A percentile compares a stretch with the other conserved stretches of the same genome.
Conservation (phyloP, 64 coral and sea anemone species). For the Orbicella faveolata region DNA sequence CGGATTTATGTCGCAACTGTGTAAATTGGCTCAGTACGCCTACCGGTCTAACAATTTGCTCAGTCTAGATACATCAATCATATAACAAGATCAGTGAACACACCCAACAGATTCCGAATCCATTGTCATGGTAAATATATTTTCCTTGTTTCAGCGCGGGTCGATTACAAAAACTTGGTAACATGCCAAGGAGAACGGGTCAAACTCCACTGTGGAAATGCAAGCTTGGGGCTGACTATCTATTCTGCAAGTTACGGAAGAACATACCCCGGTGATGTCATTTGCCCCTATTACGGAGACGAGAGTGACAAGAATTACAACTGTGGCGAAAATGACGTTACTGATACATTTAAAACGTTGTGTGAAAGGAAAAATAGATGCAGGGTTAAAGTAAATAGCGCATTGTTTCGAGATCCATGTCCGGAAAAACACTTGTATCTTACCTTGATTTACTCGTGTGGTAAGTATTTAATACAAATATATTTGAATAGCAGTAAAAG, state of each 20-base stretch:
- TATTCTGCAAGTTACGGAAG: conserved; percentile 26
- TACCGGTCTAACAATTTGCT: too few relatives aligned
- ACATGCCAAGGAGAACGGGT: conserved; percentile 27
- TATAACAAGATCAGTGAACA: too few relatives aligned
- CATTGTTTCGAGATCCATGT: conserved; percentile 33
- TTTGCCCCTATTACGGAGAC: conserved; percentile 33
- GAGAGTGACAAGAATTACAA: conserved; percentile 37
- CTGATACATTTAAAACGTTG: background rate
- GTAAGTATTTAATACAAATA: conserved; percentile 17
- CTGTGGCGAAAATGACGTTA: conserved; percentile 49
- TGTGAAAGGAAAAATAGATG: conserved; percentile 45
- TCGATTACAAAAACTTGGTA: background rate
- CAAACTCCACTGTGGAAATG: conserved; percentile 1
- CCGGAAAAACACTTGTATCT: conserved; percentile 5
- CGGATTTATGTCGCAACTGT: too few relatives aligned
- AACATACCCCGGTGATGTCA: conserved; percentile 28
- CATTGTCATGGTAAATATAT: background rate
- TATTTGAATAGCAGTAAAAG: background rate
- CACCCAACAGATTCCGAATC: too few relatives aligned
- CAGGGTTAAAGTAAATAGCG: background rate
- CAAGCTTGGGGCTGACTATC: conserved; percentile 22
- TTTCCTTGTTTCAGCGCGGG: background rate
- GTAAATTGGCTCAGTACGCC: too few relatives aligned
- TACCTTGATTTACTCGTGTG: conserved; percentile 40
- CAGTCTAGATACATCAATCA: too few relatives aligned